These are phyloP conservation scores for Calyptomena viridis DNA, from an alignment of 2,113 vertebrate genomes.

Conservation along the genomic window DNA sequence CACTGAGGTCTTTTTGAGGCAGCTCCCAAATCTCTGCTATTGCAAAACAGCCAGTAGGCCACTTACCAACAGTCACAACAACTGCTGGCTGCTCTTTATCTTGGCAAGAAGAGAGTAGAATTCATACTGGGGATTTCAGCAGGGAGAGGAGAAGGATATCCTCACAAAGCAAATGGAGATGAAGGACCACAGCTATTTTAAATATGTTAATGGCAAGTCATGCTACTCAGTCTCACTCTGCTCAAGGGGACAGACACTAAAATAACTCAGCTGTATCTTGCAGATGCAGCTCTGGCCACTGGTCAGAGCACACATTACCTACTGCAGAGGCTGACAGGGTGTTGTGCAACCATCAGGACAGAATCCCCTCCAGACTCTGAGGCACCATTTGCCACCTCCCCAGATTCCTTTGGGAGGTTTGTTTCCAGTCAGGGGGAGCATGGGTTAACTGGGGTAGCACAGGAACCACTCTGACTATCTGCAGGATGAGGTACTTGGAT, in stretches of 20 bases:
- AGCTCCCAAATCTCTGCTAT: constrained; percentile 51
- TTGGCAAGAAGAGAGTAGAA: constrained; percentile 49
- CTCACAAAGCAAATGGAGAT: constrained; percentile 55
- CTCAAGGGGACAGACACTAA: constrained; percentile 44
- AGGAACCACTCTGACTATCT: neutral
- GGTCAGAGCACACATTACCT: constrained; percentile 67
- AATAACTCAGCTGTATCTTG: constrained; percentile 50
- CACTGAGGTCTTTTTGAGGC: constrained; percentile 48
- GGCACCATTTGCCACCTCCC: neutral
- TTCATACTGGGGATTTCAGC: constrained; percentile 42
- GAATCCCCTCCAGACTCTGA: neutral
- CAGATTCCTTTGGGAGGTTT: neutral
- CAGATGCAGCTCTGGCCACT: constrained; percentile 69
- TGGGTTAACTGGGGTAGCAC: neutral
- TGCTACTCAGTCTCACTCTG: constrained; percentile 19
- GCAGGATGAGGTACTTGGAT: neutral
- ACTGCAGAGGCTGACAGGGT: constrained; percentile 36
- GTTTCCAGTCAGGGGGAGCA: neutral
- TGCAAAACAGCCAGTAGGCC: constrained; percentile 58
- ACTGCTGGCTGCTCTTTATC: constrained; percentile 62
- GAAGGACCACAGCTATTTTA: constrained; percentile 59
- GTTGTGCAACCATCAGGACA: neutral
- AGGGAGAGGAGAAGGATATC: constrained; percentile 20
- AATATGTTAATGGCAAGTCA: constrained; percentile 48
- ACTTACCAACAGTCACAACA: constrained; percentile 53